Base-by-base conservation (phyloP, 1,140 invertebrate genomes). In the Protaetia brevitarsis region DNA sequence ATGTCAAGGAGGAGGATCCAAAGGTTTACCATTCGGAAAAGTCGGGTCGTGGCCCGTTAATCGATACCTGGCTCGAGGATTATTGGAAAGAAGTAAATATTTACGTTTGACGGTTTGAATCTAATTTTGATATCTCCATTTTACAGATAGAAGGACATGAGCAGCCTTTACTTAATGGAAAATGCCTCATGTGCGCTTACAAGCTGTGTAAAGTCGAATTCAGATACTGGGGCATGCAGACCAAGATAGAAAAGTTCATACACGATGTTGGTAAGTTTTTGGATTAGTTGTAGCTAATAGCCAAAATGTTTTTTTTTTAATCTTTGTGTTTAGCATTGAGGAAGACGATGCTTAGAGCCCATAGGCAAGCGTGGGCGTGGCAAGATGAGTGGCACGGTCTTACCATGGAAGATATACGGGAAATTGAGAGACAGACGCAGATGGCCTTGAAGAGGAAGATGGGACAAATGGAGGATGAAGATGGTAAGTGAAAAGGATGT, bases 181-280 rank as follows among this genome's bases (percentile, higher is more conserved):
- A 91, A 79, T 89, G 94, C 13, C 85, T 99, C 26, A 99, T 99
- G 97, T 99, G 97, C 80, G 97, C 97, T 30, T 99, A 99, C 79
- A 99, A 99, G 84, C 84, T 99, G 36, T 99, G 97, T 78, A 87
- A 90, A 74, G 96, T 99, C 3, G 96, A 99, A 80, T 99, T 99
- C 79, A 88, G 94, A 60, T 99, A 99, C 80, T 99, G 98, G 98
- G 97, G 97, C 56, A 98, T 99, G 95, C 97, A 99, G 82, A 97
- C 93, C 23, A 99, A 99, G 82, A 87, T 98, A 69, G 98, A 99
- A 82, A 95, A 96, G 78, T 99, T 98, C 78, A 99, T 99, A 76
- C 96, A 99, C 81, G 97, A 99, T 82, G 86, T 95, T 74, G 94
- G 92, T 92, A 76, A 84, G 82, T 79, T 66, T 19, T 31, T 60